These are phyloP conservation scores for Pyrrhia umbra DNA, from an alignment of 2,888 invertebrate genomes.

Conservation along the genomic window DNA sequence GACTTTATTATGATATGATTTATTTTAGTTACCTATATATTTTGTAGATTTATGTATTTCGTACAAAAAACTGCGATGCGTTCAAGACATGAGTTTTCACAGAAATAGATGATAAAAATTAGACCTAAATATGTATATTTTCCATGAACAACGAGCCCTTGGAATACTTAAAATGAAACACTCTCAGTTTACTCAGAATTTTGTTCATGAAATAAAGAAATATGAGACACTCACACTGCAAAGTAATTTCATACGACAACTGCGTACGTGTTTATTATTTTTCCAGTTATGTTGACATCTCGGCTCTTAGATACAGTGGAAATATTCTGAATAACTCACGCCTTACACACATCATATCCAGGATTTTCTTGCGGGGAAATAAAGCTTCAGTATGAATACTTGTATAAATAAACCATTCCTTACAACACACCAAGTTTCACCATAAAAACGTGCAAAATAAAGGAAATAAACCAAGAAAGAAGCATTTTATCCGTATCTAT, in stretches of 20 bases:
- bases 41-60: slow-evolving; percentile 22
- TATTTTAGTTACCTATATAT: slow-evolving; percentile 29
- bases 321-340: slow-evolving; percentile 66
- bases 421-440: slow-evolving; percentile 78
- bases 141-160: slow-evolving; percentile 18
- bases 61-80: slow-evolving; percentile 9
- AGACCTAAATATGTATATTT: slow-evolving; percentile 19
- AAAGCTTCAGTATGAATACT: slow-evolving; percentile 80
- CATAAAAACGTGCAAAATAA: slow-evolving; percentile 84
- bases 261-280: slow-evolving; percentile 50
- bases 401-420: slow-evolving; percentile 87
- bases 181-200: slow-evolving; percentile 15
- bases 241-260: slow-evolving; percentile 43
- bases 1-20: slow-evolving; percentile 43
- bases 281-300: slow-evolving; percentile 40
- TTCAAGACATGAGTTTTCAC: slow-evolving; percentile 1
- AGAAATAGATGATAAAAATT: slow-evolving; percentile 15
- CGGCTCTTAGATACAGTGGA: slow-evolving; percentile 50
- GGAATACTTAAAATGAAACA: slow-evolving; percentile 33
- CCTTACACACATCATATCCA: slow-evolving; percentile 62
- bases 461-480: slow-evolving; percentile 72
- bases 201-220: slow-evolving; percentile 4
- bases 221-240: slow-evolving; percentile 17
- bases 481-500: slow-evolving; percentile 78
- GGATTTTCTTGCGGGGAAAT: slow-evolving; percentile 69